Evolutionary conservation across 2,888 invertebrate species (phyloP).

Genomic region (Corbicula japonica): DNA sequence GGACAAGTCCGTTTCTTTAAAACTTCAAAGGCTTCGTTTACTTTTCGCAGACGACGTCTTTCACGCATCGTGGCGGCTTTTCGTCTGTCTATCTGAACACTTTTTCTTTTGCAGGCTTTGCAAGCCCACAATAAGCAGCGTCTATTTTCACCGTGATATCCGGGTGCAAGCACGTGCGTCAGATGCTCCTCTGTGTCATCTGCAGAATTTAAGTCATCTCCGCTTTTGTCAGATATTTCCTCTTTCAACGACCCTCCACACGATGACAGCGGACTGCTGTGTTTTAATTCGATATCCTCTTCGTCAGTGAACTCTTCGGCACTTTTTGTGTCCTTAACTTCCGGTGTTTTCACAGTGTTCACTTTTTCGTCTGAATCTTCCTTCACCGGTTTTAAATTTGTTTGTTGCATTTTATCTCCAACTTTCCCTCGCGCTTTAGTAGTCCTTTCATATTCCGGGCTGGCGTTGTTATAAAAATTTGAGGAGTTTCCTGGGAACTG

Average conservation of each 20-base stretch:
- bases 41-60: slow-evolving; percentile 96
- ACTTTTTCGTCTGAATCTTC: slow-evolving; percentile 55
- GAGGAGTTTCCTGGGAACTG: slow-evolving; percentile 65
- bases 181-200: slow-evolving; percentile 80
- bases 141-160: slow-evolving; percentile 87
- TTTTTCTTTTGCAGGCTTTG: slow-evolving; percentile 97
- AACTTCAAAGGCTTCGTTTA: slow-evolving; percentile 99
- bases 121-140: slow-evolving; percentile 98
- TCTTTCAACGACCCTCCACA: slow-evolving; percentile 70
- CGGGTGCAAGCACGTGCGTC: slow-evolving; percentile 87
- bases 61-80: slow-evolving; percentile 99
- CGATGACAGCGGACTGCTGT: slow-evolving; percentile 64
- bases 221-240: slow-evolving; percentile 67
- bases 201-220: slow-evolving; percentile 71
- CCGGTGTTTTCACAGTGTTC: slow-evolving; percentile 27
- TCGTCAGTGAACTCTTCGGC: slow-evolving; percentile 31
- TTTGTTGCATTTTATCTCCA: slow-evolving; percentile 11
- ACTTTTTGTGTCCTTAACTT: slow-evolving; percentile 42
- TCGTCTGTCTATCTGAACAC: slow-evolving; percentile 96
- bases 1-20: slow-evolving; percentile 96
- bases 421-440: slow-evolving; percentile 26
- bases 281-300: slow-evolving; percentile 66
- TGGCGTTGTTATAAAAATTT: slow-evolving; percentile 42
- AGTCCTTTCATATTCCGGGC: slow-evolving; percentile 37
- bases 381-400: slow-evolving; percentile 36